phyloP scores from a whole-genome alignment of 1,140 invertebrate species.

The Platorchestia sp. region DNA sequence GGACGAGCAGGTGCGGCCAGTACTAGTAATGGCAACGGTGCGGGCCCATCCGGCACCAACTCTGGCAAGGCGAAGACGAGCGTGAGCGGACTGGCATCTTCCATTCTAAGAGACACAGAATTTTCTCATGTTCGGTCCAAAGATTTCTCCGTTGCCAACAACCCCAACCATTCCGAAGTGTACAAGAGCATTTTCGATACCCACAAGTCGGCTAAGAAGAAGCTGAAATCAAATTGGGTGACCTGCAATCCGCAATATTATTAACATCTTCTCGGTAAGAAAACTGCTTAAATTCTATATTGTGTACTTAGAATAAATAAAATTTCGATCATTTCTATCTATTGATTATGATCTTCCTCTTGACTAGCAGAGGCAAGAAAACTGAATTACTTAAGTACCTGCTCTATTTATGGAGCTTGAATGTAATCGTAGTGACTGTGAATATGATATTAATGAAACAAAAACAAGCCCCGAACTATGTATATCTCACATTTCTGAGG shows the following conservation, averaged over 20 bases:
- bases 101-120: slow-evolving; percentile 61
- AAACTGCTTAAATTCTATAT: not conserved
- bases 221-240: slow-evolving; percentile 94
- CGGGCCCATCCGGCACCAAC: not conserved
- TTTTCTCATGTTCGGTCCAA: slow-evolving; percentile 61
- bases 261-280: slow-evolving; percentile 52
- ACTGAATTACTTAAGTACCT: no score
- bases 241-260: slow-evolving; percentile 96
- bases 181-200: slow-evolving; percentile 96
- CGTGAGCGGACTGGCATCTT: slow-evolving; percentile 71
- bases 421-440: no score
- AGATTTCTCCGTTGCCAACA: slow-evolving; percentile 80
- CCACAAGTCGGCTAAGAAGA: slow-evolving; percentile 86
- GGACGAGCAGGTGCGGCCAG: not conserved
- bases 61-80: slow-evolving; percentile 70
- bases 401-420: no score
- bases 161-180: slow-evolving; percentile 89
- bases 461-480: no score
- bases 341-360: not conserved
- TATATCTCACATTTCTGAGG: no score
- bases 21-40: not conserved
- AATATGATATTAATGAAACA: no score
- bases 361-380: not conserved
- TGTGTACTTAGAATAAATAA: not conserved
- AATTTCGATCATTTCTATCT: not conserved